Conservation (phyloP, 2,797 vertebrate genomes). For the Galagoides demidoff region DNA sequence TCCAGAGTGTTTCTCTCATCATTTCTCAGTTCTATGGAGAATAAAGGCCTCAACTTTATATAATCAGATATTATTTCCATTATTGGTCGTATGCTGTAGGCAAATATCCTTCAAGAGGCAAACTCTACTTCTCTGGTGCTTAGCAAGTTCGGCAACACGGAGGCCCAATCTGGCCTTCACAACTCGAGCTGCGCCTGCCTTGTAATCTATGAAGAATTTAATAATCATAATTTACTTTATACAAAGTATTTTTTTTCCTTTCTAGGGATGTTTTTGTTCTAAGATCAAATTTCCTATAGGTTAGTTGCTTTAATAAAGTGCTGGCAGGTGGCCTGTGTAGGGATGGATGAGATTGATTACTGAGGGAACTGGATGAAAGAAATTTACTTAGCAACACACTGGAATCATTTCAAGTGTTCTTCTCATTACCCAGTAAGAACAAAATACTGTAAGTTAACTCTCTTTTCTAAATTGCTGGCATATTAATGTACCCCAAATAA, state of each 20-base stretch:
- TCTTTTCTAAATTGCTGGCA: background rate
- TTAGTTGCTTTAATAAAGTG: conserved; percentile 53
- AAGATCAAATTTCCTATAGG: conserved; percentile 76
- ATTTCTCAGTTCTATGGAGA: conserved; percentile 86
- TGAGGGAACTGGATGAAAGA: conserved; percentile 10
- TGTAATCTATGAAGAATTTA: conserved; percentile 87
- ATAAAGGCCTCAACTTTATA: conserved; percentile 88
- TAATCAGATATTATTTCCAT: conserved; percentile 90
- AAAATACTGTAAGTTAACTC: conserved; percentile 20
- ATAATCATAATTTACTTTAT: conserved; percentile 84
- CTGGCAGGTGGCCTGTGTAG: background rate
- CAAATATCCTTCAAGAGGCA: conserved; percentile 88
- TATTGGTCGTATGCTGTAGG: conserved; percentile 89
- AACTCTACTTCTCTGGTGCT: conserved; percentile 79
- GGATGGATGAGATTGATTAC: conserved; percentile 14
- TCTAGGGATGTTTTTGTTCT: conserved; percentile 45
- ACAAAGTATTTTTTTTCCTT: conserved; percentile 62
- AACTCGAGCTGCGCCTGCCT: conserved; percentile 71
- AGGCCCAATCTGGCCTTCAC: conserved; percentile 79
- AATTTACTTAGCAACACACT: conserved; percentile 3
- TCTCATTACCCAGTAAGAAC: conserved; percentile 27
- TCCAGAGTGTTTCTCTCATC: conserved; percentile 87
- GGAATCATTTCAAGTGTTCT: conserved; percentile 19
- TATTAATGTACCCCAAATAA: conserved; percentile 13
- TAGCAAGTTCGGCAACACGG: conserved; percentile 73